Evolutionary conservation across 1,140 invertebrate species (phyloP), one percentile per base, ranked within the genome.

Genomic region (Drosophila repletoides): DNA sequence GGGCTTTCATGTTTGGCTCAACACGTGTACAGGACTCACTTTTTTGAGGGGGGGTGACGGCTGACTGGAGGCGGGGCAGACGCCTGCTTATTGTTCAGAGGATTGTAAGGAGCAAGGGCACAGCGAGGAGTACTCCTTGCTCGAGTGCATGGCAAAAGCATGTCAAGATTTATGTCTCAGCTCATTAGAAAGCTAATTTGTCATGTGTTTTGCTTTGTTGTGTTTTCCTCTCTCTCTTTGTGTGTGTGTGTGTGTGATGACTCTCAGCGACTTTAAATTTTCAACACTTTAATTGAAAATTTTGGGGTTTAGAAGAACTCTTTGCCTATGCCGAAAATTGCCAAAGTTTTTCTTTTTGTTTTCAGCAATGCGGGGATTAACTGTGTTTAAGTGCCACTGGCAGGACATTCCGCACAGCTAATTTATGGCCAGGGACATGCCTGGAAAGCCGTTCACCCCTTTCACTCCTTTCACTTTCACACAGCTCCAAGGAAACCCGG

Each of bases 121-220:
- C 3, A 19, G 19, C 6, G 6, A 14, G 12, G 24, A n/a, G 14
- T 9, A 4, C 40, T 63, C 31, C 40, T 46, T 48, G 49, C 29
- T 63, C 33, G 65, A 63, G 58, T 63, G 60, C 40, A 67, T 53
- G 72, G 40, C 64, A 43, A 59, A 76, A 76, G 60, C 64, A 58
- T 67, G 81, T 81, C 60, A 64, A 76, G 76, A 86, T 86, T 86
- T 87, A 86, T 86, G 80, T 86, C 80, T 73, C 69, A 79, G 56
- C 80, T 87, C 81, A 86, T 86, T 86, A 86, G 72, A 38, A 70
- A 81, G 80, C 81, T 86, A 86, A 86, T 87, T 86, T 86, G 76
- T 86, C 81, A 86, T 80, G 76, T 67, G 76, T 67, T 76, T 46
- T 10, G 52, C 22, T 46, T 15, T 26, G 28, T 5, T 7, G 15